Evolutionary conservation across 2,888 invertebrate genomes (phyloP).

Genomic region (Zeuzera pyrina): DNA sequence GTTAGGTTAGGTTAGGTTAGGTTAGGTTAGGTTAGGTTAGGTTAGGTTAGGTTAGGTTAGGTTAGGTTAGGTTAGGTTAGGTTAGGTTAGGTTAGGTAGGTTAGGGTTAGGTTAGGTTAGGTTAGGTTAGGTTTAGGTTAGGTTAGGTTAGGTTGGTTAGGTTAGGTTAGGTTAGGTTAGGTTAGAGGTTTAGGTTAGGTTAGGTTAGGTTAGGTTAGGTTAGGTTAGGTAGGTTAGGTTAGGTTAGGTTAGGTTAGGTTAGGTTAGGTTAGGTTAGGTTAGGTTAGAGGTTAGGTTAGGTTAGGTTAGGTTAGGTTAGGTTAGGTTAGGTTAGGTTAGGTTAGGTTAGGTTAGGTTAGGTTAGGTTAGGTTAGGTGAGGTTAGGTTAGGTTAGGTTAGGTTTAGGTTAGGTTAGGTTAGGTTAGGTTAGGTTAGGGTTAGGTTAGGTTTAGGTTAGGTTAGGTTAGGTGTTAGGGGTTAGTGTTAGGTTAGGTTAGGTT

Average conservation of each 20-base stretch:
- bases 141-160: too few species aligned
- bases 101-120: too few species aligned
- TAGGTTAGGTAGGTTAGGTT: too few species aligned
- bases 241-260: constrained; percentile 16
- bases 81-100: too few species aligned
- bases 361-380: constrained; percentile 7
- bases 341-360: constrained; percentile 7
- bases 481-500: constrained; percentile 12
- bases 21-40: constrained; percentile 7
- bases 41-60: constrained; percentile 6
- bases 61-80: constrained; percentile 6
- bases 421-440: too few species aligned
- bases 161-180: too few species aligned
- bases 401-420: too few species aligned
- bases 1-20: constrained; percentile 7
- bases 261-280: constrained; percentile 13
- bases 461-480: too few species aligned
- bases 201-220: too few species aligned
- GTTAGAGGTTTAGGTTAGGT: too few species aligned
- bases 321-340: constrained; percentile 11
- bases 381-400: constrained; percentile 8
- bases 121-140: too few species aligned
- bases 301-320: constrained; percentile 14
- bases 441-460: too few species aligned
- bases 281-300: constrained; percentile 15